Evolutionary conservation across 2,888 invertebrate species (phyloP), one percentile per base, ranked within the genome.

Genomic region (Rhopalosiphum nymphaeae): DNA sequence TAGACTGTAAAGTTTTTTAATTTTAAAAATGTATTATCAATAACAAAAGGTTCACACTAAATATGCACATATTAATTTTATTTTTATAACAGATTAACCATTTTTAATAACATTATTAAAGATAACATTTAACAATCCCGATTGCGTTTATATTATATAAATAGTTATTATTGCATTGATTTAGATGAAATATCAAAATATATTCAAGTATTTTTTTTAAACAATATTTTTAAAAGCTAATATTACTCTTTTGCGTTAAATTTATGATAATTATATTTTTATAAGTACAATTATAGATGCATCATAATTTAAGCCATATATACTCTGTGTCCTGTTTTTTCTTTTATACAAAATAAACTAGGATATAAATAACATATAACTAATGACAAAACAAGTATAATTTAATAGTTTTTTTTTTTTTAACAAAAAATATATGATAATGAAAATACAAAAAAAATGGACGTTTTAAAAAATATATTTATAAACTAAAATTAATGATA

Each of bases 401-500:
- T 92, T 87, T 92, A 87, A 86, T 92, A 87, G 61, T 53, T 91
- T 91, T 86, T 91, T 84, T 91, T 84, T 91, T 90, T 44, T 91
- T 44, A 92, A 92, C 87, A 85, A 29, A 92, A 91, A 91, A 90
- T 90, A 67, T 16, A 89, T 9, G 78, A 78, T 11, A 90, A n/a
- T 61, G 21, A 61, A 86, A 84, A 86, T 86, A 89, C 3, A 87
- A 92, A 93, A 93, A 89, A 93, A 93, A 56, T 93, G 93, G 93
- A 93, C 85, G 49, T 78, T 89, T 67, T 78, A 78, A 78, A 89
- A 93, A 67, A 78, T 78, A 78, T 44, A 93, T 84, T 89, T 7
- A 78, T 57, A 84, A 93, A 89, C 53, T 93, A 89, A 89, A 89
- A 93, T 88, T 53, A 93, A 93, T 86, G 44, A 91, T 91, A 67